phyloP scores from a whole-genome alignment of 2,113 vertebrate genomes.

The Leiothrix lutea region DNA sequence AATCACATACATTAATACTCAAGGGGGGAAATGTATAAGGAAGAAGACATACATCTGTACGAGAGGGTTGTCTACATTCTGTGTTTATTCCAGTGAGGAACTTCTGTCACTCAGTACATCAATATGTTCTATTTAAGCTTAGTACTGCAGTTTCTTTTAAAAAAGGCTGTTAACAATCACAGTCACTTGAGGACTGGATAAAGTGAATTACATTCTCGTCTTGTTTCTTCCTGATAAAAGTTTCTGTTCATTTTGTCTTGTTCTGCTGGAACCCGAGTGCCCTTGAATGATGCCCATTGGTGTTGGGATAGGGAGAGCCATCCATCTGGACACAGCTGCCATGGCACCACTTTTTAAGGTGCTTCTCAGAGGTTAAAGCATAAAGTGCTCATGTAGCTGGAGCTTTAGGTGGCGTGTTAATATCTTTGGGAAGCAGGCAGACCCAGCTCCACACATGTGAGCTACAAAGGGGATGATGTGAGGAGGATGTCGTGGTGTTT shows the following conservation, averaged over 20 bases:
- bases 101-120: background rate
- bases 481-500: background rate
- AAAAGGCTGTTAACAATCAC: background rate
- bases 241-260: background rate
- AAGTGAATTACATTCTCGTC: background rate
- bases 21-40: background rate
- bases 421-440: background rate
- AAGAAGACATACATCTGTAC: background rate
- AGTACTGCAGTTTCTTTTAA: background rate
- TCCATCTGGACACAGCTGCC: background rate
- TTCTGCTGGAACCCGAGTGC: background rate
- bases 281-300: background rate
- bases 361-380: background rate
- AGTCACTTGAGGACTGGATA: background rate
- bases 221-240: background rate
- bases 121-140: background rate
- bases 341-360: background rate
- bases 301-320: background rate
- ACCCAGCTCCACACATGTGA: background rate
- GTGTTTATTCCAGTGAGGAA: background rate
- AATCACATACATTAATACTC: background rate
- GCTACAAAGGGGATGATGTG: background rate
- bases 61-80: background rate
- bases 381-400: background rate
- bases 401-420: background rate